Evolutionary conservation across 2,888 invertebrate genomes (phyloP).

Genomic region (Alloplasta piceator): DNA sequence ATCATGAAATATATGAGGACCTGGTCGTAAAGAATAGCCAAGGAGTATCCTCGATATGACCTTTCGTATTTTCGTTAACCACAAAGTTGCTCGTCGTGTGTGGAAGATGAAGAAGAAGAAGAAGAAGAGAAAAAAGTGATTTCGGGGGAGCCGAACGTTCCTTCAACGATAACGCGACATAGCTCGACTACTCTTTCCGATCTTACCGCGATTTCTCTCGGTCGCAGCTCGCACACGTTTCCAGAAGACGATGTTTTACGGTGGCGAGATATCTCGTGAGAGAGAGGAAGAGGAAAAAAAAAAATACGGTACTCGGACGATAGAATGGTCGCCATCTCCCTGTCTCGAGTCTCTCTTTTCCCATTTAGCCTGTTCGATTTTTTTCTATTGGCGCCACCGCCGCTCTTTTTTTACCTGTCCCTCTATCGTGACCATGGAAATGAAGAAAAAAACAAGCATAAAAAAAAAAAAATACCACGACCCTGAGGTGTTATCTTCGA

Average conservation of each 20-base stretch:
- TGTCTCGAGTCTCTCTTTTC: slow-evolving; percentile 42
- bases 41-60: neutral
- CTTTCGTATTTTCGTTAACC: slow-evolving; percentile 11
- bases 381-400: slow-evolving; percentile 52
- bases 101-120: neutral
- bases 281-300: slow-evolving; percentile 42
- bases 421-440: slow-evolving; percentile 19
- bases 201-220: slow-evolving; percentile 48
- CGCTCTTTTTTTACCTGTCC: slow-evolving; percentile 23
- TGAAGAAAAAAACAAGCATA: slow-evolving; percentile 16
- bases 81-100: slow-evolving; percentile 1
- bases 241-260: slow-evolving; percentile 51
- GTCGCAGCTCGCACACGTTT: slow-evolving; percentile 30
- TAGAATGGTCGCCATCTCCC: slow-evolving; percentile 39
- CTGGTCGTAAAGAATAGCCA: too few species aligned
- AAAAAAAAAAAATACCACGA: too few species aligned
- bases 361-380: slow-evolving; percentile 24
- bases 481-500: slow-evolving; percentile 38
- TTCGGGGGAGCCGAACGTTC: slow-evolving; percentile 63
- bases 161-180: slow-evolving; percentile 72
- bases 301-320: slow-evolving; percentile 27
- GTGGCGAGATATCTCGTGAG: slow-evolving; percentile 51
- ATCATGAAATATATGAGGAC: too few species aligned
- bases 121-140: slow-evolving; percentile 1
- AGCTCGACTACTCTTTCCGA: slow-evolving; percentile 70